These are phyloP conservation scores for Eurypyga helias DNA, from an alignment of 2,113 vertebrate species.

Conservation along the genomic window DNA sequence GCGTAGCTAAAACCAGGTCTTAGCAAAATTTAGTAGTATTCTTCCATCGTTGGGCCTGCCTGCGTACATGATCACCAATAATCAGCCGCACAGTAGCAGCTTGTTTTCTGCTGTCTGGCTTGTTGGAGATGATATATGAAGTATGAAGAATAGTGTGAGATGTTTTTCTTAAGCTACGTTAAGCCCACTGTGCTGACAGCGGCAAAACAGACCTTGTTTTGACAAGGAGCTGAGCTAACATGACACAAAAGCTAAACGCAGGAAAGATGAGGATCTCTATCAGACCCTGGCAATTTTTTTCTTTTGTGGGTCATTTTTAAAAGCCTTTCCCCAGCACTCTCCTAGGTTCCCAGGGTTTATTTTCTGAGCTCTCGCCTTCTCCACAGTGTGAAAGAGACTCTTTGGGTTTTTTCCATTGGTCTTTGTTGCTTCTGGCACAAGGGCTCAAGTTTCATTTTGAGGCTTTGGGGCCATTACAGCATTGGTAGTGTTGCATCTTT, in stretches of 20 bases:
- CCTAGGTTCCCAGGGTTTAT: background rate
- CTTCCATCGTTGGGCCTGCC: background rate
- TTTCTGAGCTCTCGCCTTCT: background rate
- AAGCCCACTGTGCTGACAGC: slow-evolving; percentile 67
- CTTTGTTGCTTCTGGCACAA: background rate
- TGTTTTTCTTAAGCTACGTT: slow-evolving; percentile 67
- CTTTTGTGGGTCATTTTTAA: slow-evolving; percentile 30
- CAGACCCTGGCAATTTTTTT: background rate
- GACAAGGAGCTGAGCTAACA: slow-evolving; percentile 45
- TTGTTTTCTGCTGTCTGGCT: slow-evolving; percentile 62
- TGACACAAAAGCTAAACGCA: slow-evolving; percentile 10
- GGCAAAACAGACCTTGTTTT: slow-evolving; percentile 61
- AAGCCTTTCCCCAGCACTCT: background rate
- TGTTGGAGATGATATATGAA: slow-evolving; percentile 60
- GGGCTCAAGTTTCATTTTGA: background rate
- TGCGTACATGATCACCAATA: slow-evolving; percentile 20
- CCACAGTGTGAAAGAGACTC: background rate
- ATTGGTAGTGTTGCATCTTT: background rate
- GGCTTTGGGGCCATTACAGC: background rate
- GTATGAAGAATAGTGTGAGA: slow-evolving; percentile 33
- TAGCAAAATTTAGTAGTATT: background rate
- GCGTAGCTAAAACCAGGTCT: background rate
- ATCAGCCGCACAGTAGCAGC: slow-evolving; percentile 1
- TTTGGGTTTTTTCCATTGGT: background rate
- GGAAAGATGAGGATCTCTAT: slow-evolving; percentile 31